Evolutionary conservation across 2,113 vertebrate genomes (phyloP).

Genomic region (Puma concolor): DNA sequence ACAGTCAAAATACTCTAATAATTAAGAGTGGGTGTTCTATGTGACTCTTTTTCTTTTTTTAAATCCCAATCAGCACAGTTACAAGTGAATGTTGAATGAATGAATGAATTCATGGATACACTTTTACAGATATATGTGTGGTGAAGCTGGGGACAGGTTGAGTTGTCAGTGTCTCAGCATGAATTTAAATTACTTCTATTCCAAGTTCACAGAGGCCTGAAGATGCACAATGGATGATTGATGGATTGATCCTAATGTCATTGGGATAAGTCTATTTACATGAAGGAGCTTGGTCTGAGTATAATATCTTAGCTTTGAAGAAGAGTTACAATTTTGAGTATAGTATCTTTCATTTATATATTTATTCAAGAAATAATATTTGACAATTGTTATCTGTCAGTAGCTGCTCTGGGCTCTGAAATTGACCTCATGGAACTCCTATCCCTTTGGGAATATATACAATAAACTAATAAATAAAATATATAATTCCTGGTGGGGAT

Average conservation of each 20-base stretch:
- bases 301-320: not conserved
- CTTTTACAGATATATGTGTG: not conserved
- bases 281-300: not conserved
- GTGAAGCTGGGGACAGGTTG: not conserved
- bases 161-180: not conserved
- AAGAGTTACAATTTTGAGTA: not conserved
- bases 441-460: not conserved
- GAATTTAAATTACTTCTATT: not conserved
- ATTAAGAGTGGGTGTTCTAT: not conserved
- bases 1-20: not conserved
- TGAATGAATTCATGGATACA: not conserved
- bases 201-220: not conserved
- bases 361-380: conserved; percentile 27
- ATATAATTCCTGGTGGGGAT: not conserved
- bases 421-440: not conserved
- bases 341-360: not conserved
- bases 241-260: not conserved
- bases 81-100: not conserved
- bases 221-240: not conserved
- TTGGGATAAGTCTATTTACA: not conserved
- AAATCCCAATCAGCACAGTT: not conserved
- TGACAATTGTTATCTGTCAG: not conserved
- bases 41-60: not conserved
- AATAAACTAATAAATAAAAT: conserved; percentile 10
- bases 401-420: not conserved